Evolutionary conservation across 2,888 invertebrate species (phyloP).

Genomic region (Elmis aenea): DNA sequence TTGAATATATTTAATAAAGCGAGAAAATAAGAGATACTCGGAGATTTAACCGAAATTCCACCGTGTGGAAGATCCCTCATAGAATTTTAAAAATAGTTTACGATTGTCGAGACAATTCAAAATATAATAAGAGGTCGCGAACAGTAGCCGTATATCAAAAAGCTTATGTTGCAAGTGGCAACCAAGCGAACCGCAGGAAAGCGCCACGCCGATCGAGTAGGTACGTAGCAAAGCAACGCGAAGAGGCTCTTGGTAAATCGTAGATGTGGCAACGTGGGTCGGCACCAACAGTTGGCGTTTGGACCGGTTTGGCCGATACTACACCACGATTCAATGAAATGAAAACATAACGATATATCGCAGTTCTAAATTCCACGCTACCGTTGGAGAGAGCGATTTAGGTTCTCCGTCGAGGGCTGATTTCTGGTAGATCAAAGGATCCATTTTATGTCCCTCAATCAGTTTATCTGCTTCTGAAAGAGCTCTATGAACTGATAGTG

Average conservation of each 20-base stretch:
- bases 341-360: constrained; percentile 30
- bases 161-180: constrained; percentile 11
- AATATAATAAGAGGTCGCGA: constrained; percentile 7
- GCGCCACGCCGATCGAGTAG: no score
- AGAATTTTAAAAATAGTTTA: constrained; percentile 5
- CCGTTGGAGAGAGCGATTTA: constrained; percentile 11
- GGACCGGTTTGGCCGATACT: constrained; percentile 26
- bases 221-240: constrained; percentile 1
- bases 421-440: constrained; percentile 11
- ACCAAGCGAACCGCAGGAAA: constrained; percentile 8
- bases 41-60: constrained; percentile 5
- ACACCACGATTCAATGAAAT: constrained; percentile 32
- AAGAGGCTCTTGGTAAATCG: no score
- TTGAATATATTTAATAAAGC: constrained; percentile 3
- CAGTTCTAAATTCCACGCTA: constrained; percentile 21
- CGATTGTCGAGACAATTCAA: constrained; percentile 7
- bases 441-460: constrained; percentile 7
- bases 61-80: constrained; percentile 1
- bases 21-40: not conserved
- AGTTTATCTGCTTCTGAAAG: constrained; percentile 10
- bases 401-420: constrained; percentile 11
- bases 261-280: constrained; percentile 22
- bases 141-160: constrained; percentile 14
- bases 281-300: constrained; percentile 23
- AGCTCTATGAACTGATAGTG: constrained; percentile 14